Base-by-base conservation (phyloP, 2,113 vertebrate species). In the Megaleporinus macrocephalus region DNA sequence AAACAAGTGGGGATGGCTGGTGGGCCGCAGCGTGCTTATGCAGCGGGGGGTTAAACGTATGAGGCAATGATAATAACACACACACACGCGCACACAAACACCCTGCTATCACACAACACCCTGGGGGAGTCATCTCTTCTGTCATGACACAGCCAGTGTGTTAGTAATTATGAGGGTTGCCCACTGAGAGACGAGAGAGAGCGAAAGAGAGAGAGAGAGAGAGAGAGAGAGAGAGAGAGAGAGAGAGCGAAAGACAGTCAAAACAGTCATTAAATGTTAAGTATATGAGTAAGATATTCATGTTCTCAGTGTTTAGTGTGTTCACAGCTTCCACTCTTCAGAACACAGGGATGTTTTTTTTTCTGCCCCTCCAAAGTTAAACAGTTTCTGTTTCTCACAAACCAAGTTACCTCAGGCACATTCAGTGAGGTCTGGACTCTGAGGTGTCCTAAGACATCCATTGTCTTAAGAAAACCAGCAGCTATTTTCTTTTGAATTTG, bases 91-190 rank as follows among this genome's bases (percentile, higher is more conserved):
- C 16, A 22, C 20, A 41, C 33, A 69, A 20, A 41, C 26, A 30
- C 33, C n/a, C 30, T 5, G 66, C 66, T 24, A 61, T 61, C n/a
- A 33, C 65, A 41, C 66, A 33, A 41, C 66, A 68, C 24, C 57
- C n/a, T 26, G 57, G 57, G 57, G 66, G 33, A n/a, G 33, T 20
- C 66, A 41, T 41, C 66, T 69, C 63, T 30, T 66, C 66, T 41
- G 66, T 69, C 66, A 33, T 33, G 29, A 36, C 30, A 68, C 65
- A 68, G 33, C 4, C 2, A 13, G 65, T 0, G 22, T 30, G 27
- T 14, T 16, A 5, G 44, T 66, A 36, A 47, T 26, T 70, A 70
- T 44, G 66, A 44, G 5, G 22, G 41, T 20, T 20, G 20, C 65
- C 33, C 66, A 44, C 66, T 36, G 65, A 68, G 30, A 68, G 16